These are phyloP conservation scores for Natrix natrix DNA, from an alignment of 2,797 vertebrate genomes.

Conservation along the genomic window DNA sequence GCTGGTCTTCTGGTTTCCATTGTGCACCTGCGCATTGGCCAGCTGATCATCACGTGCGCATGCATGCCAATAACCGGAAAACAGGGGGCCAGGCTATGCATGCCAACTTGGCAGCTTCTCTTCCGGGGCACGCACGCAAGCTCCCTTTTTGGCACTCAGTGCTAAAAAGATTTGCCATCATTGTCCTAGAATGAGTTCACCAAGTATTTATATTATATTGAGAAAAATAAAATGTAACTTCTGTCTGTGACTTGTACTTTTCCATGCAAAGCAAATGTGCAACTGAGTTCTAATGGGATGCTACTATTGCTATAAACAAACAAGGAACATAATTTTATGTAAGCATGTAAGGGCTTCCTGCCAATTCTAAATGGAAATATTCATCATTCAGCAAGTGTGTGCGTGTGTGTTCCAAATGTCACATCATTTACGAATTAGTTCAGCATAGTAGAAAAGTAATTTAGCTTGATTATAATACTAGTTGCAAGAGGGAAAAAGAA, in stretches of 20 bases:
- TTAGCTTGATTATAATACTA: neutral
- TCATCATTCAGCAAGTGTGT: neutral
- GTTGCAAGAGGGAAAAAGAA: neutral
- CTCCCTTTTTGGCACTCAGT: no score
- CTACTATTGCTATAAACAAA: constrained; percentile 10
- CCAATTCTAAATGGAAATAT: neutral
- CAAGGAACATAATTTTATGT: constrained; percentile 16
- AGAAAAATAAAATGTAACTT: neutral
- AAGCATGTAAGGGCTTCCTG: neutral
- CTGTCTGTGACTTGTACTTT: constrained; percentile 16
- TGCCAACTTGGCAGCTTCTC: no score
- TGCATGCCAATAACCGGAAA: no score
- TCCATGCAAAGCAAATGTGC: neutral
- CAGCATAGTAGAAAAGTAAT: neutral
- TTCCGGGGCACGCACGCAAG: no score
- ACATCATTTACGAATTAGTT: neutral
- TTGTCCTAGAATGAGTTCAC: neutral
- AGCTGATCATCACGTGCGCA: no score
- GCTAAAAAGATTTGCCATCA: no score
- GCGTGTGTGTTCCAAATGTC: neutral
- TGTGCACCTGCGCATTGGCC: no score
- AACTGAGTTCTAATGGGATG: neutral
- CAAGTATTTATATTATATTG: no score
- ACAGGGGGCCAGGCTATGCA: no score
- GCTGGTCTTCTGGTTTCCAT: no score